Conservation (phyloP, 2,888 invertebrate species). For the Priocnemis perturbator region DNA sequence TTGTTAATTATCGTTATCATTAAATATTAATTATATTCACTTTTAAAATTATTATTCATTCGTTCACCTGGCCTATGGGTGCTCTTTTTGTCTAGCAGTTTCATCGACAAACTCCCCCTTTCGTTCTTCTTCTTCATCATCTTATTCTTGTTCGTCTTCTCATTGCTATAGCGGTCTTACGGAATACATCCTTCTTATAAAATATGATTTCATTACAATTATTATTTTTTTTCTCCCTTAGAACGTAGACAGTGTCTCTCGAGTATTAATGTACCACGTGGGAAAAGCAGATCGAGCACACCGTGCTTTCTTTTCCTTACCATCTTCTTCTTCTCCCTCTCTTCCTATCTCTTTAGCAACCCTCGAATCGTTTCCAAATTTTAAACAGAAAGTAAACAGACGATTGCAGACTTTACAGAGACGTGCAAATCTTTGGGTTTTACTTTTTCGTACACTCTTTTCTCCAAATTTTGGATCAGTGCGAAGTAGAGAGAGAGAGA, state of each 20-base stretch:
- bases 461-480: too few relatives aligned
- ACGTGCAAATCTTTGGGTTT: background rate
- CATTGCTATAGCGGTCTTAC: conserved; percentile 61
- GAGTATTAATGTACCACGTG: conserved; percentile 41
- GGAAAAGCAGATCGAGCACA: conserved; percentile 25
- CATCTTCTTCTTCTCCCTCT: conserved; percentile 6
- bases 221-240: conserved; percentile 55
- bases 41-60: conserved; percentile 62
- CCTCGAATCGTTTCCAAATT: background rate
- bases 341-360: background rate
- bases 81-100: conserved; percentile 32
- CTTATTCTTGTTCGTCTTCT: conserved; percentile 38
- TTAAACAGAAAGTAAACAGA: background rate
- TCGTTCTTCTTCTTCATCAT: conserved; percentile 25
- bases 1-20: conserved; percentile 64
- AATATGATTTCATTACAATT: conserved; percentile 69
- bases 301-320: conserved; percentile 8
- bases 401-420: background rate
- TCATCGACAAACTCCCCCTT: conserved; percentile 30
- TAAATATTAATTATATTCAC: conserved; percentile 60
- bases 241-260: conserved; percentile 57
- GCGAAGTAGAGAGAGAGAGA: background rate
- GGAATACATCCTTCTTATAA: conserved; percentile 69
- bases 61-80: conserved; percentile 63
- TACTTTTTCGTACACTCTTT: too few relatives aligned